Percentiles rank a stretch among this genome's conserved stretches.
Conservation (phyloP, 2,888 invertebrate genomes). For the Camponotus fellah region DNA sequence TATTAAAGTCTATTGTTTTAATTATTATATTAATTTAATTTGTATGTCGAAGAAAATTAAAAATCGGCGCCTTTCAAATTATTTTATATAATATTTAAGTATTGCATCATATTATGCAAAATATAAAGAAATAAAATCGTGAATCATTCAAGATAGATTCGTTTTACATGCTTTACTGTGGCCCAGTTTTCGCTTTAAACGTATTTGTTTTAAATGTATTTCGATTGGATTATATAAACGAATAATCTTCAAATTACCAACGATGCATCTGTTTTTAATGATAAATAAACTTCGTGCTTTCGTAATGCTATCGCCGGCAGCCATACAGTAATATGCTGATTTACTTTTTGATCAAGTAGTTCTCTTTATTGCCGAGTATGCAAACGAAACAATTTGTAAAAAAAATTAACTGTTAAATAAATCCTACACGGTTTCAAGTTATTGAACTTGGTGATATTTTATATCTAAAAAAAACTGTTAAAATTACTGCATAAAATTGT, state of each 20-base stretch:
- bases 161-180: background rate
- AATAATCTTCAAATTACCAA: slow-evolving; percentile 38
- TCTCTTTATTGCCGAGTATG: slow-evolving; percentile 40
- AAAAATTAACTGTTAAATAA: background rate
- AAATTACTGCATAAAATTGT: background rate
- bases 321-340: slow-evolving; percentile 57
- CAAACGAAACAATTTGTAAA: slow-evolving; percentile 24
- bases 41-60: background rate
- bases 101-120: background rate
- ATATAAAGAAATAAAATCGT: background rate
- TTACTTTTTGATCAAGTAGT: slow-evolving; percentile 58
- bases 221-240: background rate
- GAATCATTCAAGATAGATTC: background rate
- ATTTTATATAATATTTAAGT: background rate
- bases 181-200: background rate
- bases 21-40: slow-evolving; percentile 36
- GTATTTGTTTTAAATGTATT: no score
- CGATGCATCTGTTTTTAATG: slow-evolving; percentile 58
- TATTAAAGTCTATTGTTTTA: background rate
- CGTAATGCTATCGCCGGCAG: slow-evolving; percentile 62
- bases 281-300: slow-evolving; percentile 59
- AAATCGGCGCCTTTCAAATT: background rate
- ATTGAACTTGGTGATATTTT: background rate
- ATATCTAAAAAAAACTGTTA: background rate
- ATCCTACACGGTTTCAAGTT: background rate